Conservation (phyloP, 2,888 invertebrate genomes). For the Rotaria socialis region DNA sequence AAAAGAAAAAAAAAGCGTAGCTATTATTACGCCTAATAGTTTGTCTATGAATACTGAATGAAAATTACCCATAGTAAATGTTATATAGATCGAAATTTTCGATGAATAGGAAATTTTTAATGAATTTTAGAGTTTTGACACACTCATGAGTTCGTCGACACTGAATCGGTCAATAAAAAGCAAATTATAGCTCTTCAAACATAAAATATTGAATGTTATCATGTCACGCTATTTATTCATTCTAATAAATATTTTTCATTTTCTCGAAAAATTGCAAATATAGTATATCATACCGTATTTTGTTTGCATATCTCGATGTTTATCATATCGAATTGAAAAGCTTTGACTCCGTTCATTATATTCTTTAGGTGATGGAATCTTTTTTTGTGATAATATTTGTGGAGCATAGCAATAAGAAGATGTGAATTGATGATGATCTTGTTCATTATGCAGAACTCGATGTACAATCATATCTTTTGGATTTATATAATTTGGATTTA, state of each 20-base stretch:
- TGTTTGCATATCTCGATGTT: background rate
- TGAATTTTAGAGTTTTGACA: background rate
- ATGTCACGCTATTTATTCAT: background rate
- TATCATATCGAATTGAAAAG: background rate
- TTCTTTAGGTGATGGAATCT: background rate
- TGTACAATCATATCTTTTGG: background rate
- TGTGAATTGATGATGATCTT: background rate
- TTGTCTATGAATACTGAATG: background rate
- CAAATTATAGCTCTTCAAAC: background rate
- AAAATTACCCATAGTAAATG: background rate
- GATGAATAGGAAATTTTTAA: background rate
- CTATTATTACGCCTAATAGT: background rate
- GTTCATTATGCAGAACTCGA: background rate
- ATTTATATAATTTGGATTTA: background rate
- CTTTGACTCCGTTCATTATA: background rate
- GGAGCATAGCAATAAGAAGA: background rate
- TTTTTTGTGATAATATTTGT: background rate
- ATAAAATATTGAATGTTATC: background rate
- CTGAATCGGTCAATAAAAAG: background rate
- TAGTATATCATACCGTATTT: background rate
- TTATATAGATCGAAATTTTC: too few relatives aligned
- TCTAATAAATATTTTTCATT: background rate
- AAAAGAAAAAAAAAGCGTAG: too few relatives aligned
- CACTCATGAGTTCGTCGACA: background rate
- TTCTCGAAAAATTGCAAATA: background rate